Percentiles rank a stretch among this genome's conserved stretches.
phyloP scores from a whole-genome alignment of 2,888 invertebrate genomes.

The Cactoblastis cactorum region DNA sequence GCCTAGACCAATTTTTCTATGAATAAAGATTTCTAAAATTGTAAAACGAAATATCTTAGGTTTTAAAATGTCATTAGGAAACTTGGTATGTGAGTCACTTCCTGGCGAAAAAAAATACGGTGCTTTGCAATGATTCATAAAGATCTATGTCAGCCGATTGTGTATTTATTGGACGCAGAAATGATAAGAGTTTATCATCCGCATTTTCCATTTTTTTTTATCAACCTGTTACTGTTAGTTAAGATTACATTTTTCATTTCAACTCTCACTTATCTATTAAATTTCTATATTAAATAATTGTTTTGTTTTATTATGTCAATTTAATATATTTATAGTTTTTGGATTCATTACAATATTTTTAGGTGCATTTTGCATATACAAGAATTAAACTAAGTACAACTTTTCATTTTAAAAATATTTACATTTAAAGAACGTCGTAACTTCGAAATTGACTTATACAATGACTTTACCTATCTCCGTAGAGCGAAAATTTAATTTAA shows the following conservation, averaged over 20 bases:
- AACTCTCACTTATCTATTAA: neutral
- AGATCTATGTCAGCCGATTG: conserved; percentile 3
- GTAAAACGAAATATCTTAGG: too few species aligned
- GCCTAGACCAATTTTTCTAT: too few species aligned
- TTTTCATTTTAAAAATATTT: too few species aligned
- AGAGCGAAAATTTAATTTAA: neutral
- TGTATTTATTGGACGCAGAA: conserved; percentile 2
- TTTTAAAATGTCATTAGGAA: neutral
- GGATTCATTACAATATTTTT: too few species aligned
- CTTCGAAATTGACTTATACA: neutral
- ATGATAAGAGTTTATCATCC: neutral
- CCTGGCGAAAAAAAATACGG: neutral
- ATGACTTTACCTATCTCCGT: neutral
- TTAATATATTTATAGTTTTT: neutral
- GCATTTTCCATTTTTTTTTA: conserved; percentile 1
- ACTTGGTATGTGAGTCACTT: neutral
- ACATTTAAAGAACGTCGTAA: too few species aligned
- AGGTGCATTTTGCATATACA: too few species aligned
- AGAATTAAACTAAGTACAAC: too few species aligned
- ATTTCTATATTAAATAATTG: conserved; percentile 13
- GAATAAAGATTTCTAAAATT: too few species aligned
- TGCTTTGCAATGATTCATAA: neutral
- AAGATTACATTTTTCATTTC: conserved; percentile 5
- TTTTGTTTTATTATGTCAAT: neutral
- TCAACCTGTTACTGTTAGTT: conserved; percentile 1